Conservation (phyloP, 2,797 vertebrate genomes). For the Hirundo rustica region DNA sequence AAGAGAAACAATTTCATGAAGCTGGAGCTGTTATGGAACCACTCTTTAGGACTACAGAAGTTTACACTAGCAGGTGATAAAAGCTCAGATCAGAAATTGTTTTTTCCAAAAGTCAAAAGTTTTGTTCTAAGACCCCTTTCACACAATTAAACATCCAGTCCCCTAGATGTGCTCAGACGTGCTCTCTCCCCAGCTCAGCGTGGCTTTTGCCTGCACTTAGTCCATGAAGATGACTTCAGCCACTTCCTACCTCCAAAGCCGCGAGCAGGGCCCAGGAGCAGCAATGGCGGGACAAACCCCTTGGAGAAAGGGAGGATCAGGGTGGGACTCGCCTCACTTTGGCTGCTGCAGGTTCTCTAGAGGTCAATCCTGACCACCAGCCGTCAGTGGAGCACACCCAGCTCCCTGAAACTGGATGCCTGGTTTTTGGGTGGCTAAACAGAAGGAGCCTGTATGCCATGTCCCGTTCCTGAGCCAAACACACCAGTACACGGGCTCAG, state of each 20-base stretch:
- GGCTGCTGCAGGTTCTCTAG: background rate
- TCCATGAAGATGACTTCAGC: background rate
- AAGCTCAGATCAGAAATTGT: background rate
- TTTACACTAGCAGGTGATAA: background rate
- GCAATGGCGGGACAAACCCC: background rate
- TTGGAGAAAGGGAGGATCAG: background rate
- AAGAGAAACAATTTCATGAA: background rate
- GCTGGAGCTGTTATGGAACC: background rate
- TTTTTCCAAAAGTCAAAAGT: background rate
- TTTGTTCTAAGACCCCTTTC: background rate
- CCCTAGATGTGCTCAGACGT: background rate
- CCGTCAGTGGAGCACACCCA: background rate
- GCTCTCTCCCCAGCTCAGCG: background rate
- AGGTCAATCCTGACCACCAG: background rate
- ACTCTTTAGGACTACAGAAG: background rate
- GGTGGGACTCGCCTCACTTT: accelerated
- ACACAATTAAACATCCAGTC: background rate
- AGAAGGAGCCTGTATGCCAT: background rate
- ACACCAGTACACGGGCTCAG: background rate
- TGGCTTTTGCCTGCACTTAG: background rate
- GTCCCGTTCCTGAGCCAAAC: background rate
- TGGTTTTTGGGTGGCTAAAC: background rate
- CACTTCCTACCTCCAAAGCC: background rate
- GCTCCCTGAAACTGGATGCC: background rate
- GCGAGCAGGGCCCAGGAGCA: accelerated